Evolutionary conservation across 2,888 invertebrate genomes (phyloP), one percentile per base, ranked within the genome.

Genomic region (Fragum sueziense): DNA sequence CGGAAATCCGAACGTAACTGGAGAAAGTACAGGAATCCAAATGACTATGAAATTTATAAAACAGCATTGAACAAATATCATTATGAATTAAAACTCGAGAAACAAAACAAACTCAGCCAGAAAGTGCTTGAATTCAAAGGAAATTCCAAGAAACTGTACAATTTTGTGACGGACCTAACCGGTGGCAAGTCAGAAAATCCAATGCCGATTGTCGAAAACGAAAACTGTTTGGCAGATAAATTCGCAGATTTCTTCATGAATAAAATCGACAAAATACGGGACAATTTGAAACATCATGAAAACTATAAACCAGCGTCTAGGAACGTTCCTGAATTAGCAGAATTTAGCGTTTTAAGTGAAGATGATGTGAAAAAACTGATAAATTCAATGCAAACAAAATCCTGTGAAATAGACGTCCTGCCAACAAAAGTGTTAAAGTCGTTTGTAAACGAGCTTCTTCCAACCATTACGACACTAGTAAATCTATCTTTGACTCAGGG

Each of bases 321-420:
- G 37, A 37, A 37, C 14, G 37, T 37, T 37, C 37, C 37, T 37
- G 14, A 37, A 37, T 37, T 37, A 37, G 37, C 6, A 37, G n/a
- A 33, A 14, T 74, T 54, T 59, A 27, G 62, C 4, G 52, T 52
- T 22, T 57, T 74, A 29, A 37, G 54, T 9, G 59, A 69, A 59
- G 33, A 68, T 59, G 74, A 74, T 37, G 52, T 74, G 20, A 57
- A 25, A 31, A 34, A 67, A 59, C 31, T 74, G 4, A 69, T 74
- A 29, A 31, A 37, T 25, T 33, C 67, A 22, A 20, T 68, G n/a
- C 62, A 76, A 65, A 51, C 65, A 3, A 76, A 65, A 67, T 72
- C 72, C 11, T 76, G 76, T 57, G 72, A 76, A 59, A 34, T 59
- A 33, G 76, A 76, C 52, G 65, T 76, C n/a, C 33, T 72, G 34